phyloP scores from a whole-genome alignment of 2,888 invertebrate genomes.

The Spicauda simplicius region DNA sequence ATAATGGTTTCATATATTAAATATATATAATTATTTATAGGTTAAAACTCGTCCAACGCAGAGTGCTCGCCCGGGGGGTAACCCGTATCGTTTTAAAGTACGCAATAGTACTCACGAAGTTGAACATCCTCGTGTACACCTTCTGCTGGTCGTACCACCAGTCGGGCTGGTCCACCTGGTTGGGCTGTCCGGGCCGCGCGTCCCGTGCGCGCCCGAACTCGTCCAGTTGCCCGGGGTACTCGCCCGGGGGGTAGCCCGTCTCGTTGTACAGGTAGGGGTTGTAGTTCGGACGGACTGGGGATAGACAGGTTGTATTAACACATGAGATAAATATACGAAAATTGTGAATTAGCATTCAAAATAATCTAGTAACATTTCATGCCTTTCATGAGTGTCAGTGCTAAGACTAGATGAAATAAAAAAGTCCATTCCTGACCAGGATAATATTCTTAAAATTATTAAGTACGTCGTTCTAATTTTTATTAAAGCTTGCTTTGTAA shows the following conservation, averaged over 20 bases:
- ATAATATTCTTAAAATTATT: no score
- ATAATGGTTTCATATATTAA: no score
- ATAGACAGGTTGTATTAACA: no score
- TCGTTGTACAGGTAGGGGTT: slow-evolving; percentile 77
- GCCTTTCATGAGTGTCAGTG: no score
- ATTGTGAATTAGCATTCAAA: no score
- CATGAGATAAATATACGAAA: no score
- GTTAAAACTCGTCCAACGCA: slow-evolving; percentile 56
- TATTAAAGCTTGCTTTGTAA: no score
- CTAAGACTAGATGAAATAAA: no score
- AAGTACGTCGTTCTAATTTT: no score
- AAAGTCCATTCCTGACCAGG: no score
- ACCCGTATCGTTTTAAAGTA: slow-evolving; percentile 67
- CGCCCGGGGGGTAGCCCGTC: slow-evolving; percentile 53
- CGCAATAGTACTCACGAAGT: slow-evolving; percentile 84
- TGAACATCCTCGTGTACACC: slow-evolving; percentile 89
- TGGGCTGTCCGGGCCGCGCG: slow-evolving; percentile 71
- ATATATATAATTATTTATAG: no score
- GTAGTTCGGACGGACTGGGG: slow-evolving; percentile 70
- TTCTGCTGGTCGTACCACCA: slow-evolving; percentile 82
- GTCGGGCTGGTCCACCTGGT: slow-evolving; percentile 81
- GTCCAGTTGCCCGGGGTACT: slow-evolving; percentile 52
- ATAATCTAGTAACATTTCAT: no score
- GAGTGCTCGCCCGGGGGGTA: slow-evolving; percentile 55
- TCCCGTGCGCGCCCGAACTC: slow-evolving; percentile 52